Base-by-base conservation (phyloP, 1,140 invertebrate species). In the Aleiodes sp. region DNA sequence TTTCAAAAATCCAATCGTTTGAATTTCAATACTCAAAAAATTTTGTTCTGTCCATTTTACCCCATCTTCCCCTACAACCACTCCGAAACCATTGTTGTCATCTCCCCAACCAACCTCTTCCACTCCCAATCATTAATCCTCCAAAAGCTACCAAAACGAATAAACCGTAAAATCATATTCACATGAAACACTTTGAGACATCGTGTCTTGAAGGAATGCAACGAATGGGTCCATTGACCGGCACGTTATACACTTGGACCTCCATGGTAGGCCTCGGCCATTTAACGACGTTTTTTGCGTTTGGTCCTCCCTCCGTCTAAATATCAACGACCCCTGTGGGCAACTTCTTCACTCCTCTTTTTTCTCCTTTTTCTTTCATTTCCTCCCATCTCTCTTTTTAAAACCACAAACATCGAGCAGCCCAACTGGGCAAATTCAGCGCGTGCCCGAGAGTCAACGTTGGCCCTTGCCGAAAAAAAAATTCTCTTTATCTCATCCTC, bases 231-330 rank as follows among this genome's bases (percentile, higher is more conserved):
- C 52, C 65, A 67, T 59, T 67, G 65, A 67, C 65, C 65, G 26
- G 24, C 28, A 60, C 31, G 21, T 35, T 56, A 52, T 14, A 46
- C 43, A 31, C 41, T 24, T 19, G 56, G 65, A 67, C 65, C 65
- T 67, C 56, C 35, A 41, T 7, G 41, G 43, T 28, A 56, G 56
- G 19, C 46, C 19, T 43, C 14, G 64, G 19, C n/a, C 65, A 67
- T 67, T 67, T 67, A 67, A 67, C 52, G 52, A 67, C 26, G 52
- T 57, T 67, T 67, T 66, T 66, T 59, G 24, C 56, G 24, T 59
- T 59, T 56, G 33, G 52, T 67, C 26, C 65, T 2, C 26, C 33
- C 16, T 35, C 65, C 35, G 56, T 67, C 65, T 67, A 67, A 67
- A 67, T 67, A 67, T 67, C 65, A 67, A 67, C 65, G 65, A 67